phyloP scores from a whole-genome alignment of 2,888 invertebrate genomes.

The Hypena proboscidalis region DNA sequence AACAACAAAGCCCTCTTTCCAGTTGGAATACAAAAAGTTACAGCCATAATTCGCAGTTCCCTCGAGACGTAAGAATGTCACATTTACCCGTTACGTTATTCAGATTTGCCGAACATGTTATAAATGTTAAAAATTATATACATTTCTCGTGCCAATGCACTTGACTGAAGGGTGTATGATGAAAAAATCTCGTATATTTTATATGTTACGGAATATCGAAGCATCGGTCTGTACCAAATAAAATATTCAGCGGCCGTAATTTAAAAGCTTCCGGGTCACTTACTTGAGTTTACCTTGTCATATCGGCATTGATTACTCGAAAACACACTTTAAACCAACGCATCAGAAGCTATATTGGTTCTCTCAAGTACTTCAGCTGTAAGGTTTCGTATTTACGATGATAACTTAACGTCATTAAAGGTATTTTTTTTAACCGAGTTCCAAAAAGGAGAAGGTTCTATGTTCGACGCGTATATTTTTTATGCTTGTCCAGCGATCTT shows the following conservation, averaged over 20 bases:
- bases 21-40: too few relatives aligned
- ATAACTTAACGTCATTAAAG: slow-evolving; percentile 16
- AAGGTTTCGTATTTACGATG: slow-evolving; percentile 10
- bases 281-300: slow-evolving; percentile 59
- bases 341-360: slow-evolving; percentile 31
- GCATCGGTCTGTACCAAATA: slow-evolving; percentile 59
- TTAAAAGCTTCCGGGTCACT: slow-evolving; percentile 73
- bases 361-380: background rate
- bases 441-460: too few relatives aligned
- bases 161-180: slow-evolving; percentile 1
- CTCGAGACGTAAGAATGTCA: background rate
- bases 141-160: slow-evolving; percentile 4
- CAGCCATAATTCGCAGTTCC: too few relatives aligned
- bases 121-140: background rate
- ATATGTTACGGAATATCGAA: slow-evolving; percentile 51
- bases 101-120: background rate
- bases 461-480: too few relatives aligned
- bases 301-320: slow-evolving; percentile 47
- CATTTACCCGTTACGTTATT: slow-evolving; percentile 1
- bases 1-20: too few relatives aligned
- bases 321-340: slow-evolving; percentile 52
- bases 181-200: slow-evolving; percentile 35
- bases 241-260: slow-evolving; percentile 71
- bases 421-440: background rate
- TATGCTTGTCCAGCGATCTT: too few relatives aligned